Conservation (phyloP, 2,888 invertebrate species). For the Panorpa germanica region DNA sequence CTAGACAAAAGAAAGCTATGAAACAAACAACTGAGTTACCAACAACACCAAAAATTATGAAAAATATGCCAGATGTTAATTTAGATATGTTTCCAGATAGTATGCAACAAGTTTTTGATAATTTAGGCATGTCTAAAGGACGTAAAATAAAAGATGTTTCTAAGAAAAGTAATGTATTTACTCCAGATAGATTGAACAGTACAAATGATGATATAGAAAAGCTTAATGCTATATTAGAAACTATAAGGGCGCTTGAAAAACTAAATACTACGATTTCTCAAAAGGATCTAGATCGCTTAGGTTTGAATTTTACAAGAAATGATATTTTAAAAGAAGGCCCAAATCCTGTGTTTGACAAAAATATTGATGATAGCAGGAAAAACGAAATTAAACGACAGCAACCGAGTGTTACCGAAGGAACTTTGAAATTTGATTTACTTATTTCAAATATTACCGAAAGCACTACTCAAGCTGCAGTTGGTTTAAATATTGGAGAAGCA, state of each 20-base stretch:
- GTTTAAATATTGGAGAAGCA: slow-evolving; percentile 8
- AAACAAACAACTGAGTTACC: background rate
- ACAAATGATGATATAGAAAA: slow-evolving; percentile 30
- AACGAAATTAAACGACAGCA: slow-evolving; percentile 32
- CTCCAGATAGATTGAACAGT: slow-evolving; percentile 11
- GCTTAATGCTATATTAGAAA: slow-evolving; percentile 26
- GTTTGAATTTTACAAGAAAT: slow-evolving; percentile 20
- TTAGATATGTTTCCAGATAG: slow-evolving; percentile 21
- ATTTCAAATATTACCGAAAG: background rate
- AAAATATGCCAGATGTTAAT: slow-evolving; percentile 14
- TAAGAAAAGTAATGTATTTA: slow-evolving; percentile 6
- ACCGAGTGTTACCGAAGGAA: slow-evolving; percentile 11
- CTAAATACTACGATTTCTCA: slow-evolving; percentile 23
- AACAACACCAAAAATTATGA: slow-evolving; percentile 4
- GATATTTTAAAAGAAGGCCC: slow-evolving; percentile 21
- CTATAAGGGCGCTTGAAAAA: slow-evolving; percentile 24
- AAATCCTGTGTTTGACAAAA: slow-evolving; percentile 22
- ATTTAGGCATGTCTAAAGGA: slow-evolving; percentile 19
- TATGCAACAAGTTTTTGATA: slow-evolving; percentile 18
- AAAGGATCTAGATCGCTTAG: slow-evolving; percentile 23
- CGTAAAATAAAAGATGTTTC: slow-evolving; percentile 12
- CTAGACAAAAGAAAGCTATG: background rate
- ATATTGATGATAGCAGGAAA: slow-evolving; percentile 20
- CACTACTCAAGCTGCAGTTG: background rate
- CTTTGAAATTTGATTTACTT: slow-evolving; percentile 3